Evolutionary conservation across 2,113 vertebrate species (phyloP), one percentile per base, ranked within the genome.

Genomic region (Rhadina sibilatrix): DNA sequence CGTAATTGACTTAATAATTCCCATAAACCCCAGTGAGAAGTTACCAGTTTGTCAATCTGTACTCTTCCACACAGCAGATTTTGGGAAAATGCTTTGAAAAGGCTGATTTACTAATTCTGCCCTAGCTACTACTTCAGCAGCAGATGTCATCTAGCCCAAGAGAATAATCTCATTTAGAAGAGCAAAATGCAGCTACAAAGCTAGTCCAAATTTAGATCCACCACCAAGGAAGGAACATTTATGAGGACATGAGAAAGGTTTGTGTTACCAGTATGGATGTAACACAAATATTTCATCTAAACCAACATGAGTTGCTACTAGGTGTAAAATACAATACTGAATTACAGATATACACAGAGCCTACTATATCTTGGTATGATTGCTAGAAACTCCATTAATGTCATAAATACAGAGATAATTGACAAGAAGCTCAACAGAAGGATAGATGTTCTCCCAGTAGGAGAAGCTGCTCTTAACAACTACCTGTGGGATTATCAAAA

Each of bases 401-500:
- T 95, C 96, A 96, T 95, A 97, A 97, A 96, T 91, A 97, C 3
- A 95, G 68, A 22, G 79, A 87, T 14, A 91, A 74, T 40, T 93
- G 79, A 96, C 94, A 95, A 94, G 78, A 76, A 96, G 69, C 90
- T 96, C 94, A 97, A 91, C 70, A 87, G 57, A 92, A 81, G 87
- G 83, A 86, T 57, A 66, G 65, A 83, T 91, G 35, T 77, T 95
- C 87, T 95, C 84, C 86, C 86, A 89, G 74, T 77, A 94, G 59
- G 79, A 93, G 80, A 93, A 97, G 97, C 87, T 47, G 68, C 85
- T 96, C 91, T 94, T 94, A 96, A 90, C 81, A 90, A 33, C 78
- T 90, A 95, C 94, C 93, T 93, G 87, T 64, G 95, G 96, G 94
- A 97, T 94, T 96, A 97, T 79, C 92, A 95, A 97, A 89, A 96